Evolutionary conservation across 2,888 invertebrate species (phyloP), one percentile per base, ranked within the genome.

Genomic region (Himalopsyche tibetana): DNA sequence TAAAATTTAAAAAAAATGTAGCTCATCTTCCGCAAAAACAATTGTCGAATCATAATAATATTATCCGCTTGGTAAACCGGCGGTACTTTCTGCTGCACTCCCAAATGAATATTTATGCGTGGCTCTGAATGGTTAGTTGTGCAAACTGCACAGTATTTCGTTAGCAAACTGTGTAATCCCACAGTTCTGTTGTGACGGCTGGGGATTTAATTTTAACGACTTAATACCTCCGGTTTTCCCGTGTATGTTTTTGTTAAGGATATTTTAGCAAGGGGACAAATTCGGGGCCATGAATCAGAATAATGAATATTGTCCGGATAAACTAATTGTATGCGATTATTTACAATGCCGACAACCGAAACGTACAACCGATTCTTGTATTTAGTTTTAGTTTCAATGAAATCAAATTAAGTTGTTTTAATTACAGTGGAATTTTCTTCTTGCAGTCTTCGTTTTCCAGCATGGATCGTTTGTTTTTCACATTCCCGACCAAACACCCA

Each of bases 21-120:
- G 51, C 51, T 51, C 51, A 51, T 51, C 51, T 51, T 51, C 5
- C 15, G 51, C 51, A 51, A 51, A 51, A 51, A 51, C 51, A 51
- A 51, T 51, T 63, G 4, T 38, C 74, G 12, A 36, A 74, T 74
- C 36, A 74, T 36, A 38, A 15, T 19, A 74, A 74, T 28, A 69
- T 28, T 74, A 74, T 19, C 63, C 63, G 63, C 12, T 36, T 4
- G 36, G 36, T 74, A 74, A 74, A 74, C 28, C 38, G 74, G 28
- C 74, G 74, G 74, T 74, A 74, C 19, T 74, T 74, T 74, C 19
- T 15, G 74, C 36, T 74, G 74, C 74, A 74, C 12, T 74, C 9
- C 74, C 36, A 74, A 74, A 85, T 85, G 85, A 85, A 85, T 85
- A 85, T 85, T 83, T 85, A 85, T 85, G 82, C 56, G 56, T 40